Percentiles rank a stretch among this genome's conserved stretches.
Evolutionary conservation across 2,797 vertebrate species (phyloP).

Genomic region (Chelon labrosus): DNA sequence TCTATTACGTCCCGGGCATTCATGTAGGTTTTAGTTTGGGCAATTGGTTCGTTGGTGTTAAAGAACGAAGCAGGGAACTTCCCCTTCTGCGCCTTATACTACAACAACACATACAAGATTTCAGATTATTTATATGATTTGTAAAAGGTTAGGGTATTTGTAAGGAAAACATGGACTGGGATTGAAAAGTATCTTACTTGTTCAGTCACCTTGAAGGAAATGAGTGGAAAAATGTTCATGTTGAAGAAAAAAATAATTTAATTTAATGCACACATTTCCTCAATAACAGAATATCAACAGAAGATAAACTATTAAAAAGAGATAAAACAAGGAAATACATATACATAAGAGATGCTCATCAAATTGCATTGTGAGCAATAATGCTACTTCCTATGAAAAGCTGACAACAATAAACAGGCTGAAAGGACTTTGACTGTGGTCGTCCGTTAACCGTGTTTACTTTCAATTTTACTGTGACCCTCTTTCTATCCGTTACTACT

Average conservation of each 20-base stretch:
- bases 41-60: constrained; percentile 27
- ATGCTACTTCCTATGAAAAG: too few species aligned
- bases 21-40: constrained; percentile 36
- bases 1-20: constrained; percentile 73
- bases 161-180: not conserved
- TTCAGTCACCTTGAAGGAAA: constrained; percentile 64
- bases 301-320: not conserved
- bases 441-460: not conserved
- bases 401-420: too few species aligned
- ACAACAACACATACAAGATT: constrained; percentile 10
- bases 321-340: not conserved
- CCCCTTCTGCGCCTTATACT: constrained; percentile 61
- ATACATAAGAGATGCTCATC: too few species aligned
- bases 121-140: not conserved
- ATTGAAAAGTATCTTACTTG: constrained; percentile 66
- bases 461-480: too few species aligned
- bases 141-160: not conserved
- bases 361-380: too few species aligned
- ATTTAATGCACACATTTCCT: too few species aligned
- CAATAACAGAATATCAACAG: too few species aligned
- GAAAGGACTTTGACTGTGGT: not conserved
- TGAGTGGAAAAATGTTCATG: constrained; percentile 24
- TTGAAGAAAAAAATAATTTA: constrained; percentile 14
- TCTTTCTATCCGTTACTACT: too few species aligned
- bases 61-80: constrained; percentile 78